phyloP scores from a whole-genome alignment of 2,888 invertebrate genomes.

The Lampropteryx suffumata region DNA sequence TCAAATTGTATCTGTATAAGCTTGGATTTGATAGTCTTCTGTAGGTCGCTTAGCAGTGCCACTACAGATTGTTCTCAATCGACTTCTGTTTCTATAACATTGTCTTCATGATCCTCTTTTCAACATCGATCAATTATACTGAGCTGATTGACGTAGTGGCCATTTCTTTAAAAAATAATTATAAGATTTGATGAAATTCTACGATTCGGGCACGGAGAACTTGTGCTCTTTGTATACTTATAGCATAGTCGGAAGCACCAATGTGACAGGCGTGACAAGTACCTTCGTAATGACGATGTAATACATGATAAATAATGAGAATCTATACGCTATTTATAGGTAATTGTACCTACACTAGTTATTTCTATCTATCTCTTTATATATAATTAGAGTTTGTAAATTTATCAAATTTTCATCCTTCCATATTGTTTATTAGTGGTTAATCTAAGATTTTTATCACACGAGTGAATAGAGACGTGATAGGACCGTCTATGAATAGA shows the following conservation, averaged over 20 bases:
- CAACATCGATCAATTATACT: constrained; percentile 37
- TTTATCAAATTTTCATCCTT: constrained; percentile 73
- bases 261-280: constrained; percentile 52
- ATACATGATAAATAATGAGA: constrained; percentile 49
- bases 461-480: constrained; percentile 14
- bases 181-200: constrained; percentile 31
- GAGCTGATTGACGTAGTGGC: constrained; percentile 62
- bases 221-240: constrained; percentile 50
- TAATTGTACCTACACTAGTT: constrained; percentile 67
- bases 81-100: constrained; percentile 5
- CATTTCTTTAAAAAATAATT: constrained; percentile 58
- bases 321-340: constrained; percentile 61
- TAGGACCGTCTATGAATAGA: constrained; percentile 2
- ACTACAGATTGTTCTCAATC: constrained; percentile 26
- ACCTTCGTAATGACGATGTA: constrained; percentile 39
- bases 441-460: constrained; percentile 39
- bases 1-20: constrained; percentile 56
- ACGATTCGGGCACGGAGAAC: constrained; percentile 38
- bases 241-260: constrained; percentile 61
- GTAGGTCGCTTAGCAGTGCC: constrained; percentile 76
- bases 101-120: constrained; percentile 7
- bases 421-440: constrained; percentile 45
- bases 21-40: constrained; percentile 77
- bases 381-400: constrained; percentile 74
- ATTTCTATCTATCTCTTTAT: constrained; percentile 76